Percentiles rank a stretch among this genome's conserved stretches.
phyloP scores from a whole-genome alignment of 2,888 invertebrate species.

The Cephus pulcher region DNA sequence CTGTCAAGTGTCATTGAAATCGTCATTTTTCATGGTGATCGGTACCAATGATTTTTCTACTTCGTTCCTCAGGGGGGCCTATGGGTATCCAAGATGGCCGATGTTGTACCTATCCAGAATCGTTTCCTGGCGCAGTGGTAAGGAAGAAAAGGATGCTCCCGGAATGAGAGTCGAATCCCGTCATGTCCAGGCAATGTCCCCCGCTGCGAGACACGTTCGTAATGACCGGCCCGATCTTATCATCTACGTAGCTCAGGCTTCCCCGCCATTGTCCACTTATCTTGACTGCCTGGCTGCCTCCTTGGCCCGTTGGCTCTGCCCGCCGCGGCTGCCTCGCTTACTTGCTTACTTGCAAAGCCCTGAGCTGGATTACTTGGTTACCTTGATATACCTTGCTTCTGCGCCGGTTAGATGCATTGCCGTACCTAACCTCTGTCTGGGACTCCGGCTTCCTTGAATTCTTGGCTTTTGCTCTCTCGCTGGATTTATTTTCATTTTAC shows the following conservation, averaged over 20 bases:
- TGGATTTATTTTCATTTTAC: conserved; percentile 4
- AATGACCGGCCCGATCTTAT: conserved; percentile 61
- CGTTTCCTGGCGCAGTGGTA: background rate
- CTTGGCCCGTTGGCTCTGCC: conserved; percentile 5
- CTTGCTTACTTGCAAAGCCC: background rate
- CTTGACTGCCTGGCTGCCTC: conserved; percentile 41
- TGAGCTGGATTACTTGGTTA: background rate
- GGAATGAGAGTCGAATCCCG: conserved; percentile 55
- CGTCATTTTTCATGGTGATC: background rate
- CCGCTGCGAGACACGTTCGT: conserved; percentile 58
- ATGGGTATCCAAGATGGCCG: conserved; percentile 5
- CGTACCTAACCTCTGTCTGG: background rate
- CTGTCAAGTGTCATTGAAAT: background rate
- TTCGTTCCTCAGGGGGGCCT: conserved; percentile 16
- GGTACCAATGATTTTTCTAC: background rate
- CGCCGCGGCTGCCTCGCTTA: background rate
- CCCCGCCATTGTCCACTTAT: conserved; percentile 56
- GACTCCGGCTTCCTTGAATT: background rate
- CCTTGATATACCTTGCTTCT: background rate
- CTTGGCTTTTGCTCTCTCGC: background rate
- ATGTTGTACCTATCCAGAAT: background rate
- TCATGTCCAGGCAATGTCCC: conserved; percentile 56
- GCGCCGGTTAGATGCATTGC: background rate
- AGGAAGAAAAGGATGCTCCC: conserved; percentile 39
- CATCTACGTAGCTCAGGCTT: conserved; percentile 40